Evolutionary conservation across 2,113 vertebrate genomes (phyloP).

Genomic region (Columba livia): DNA sequence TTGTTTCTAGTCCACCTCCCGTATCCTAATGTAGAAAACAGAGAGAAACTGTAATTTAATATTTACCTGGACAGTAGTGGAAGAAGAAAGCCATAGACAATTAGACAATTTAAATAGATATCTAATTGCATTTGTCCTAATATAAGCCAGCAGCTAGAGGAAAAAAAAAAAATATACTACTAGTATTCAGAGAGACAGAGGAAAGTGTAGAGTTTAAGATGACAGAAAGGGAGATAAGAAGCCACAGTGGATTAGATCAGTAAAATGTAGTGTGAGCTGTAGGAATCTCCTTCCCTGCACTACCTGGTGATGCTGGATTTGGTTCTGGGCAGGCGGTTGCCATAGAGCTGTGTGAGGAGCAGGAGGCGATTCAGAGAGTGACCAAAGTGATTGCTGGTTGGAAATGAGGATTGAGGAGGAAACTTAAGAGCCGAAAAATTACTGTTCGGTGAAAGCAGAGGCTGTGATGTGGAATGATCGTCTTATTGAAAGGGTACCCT

Average conservation of each 20-base stretch:
- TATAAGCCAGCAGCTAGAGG: background rate
- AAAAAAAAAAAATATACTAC: background rate
- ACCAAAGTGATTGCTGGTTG: background rate
- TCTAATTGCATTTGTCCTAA: background rate
- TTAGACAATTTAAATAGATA: background rate
- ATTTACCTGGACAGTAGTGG: background rate
- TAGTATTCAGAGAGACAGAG: background rate
- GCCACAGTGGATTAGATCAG: background rate
- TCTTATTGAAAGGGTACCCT: background rate
- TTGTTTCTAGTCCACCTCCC: background rate
- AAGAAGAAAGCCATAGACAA: background rate
- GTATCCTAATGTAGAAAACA: background rate
- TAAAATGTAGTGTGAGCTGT: background rate
- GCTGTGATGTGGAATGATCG: fast-evolving
- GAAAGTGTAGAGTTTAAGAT: background rate
- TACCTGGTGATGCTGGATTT: background rate
- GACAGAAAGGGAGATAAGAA: background rate
- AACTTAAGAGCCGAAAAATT: background rate
- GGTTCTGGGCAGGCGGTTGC: background rate
- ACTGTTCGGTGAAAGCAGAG: background rate
- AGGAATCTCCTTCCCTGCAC: background rate
- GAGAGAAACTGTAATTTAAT: background rate
- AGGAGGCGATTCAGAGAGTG: background rate
- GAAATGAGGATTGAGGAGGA: background rate
- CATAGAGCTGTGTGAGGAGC: background rate